Evolutionary conservation across 2,113 vertebrate genomes (phyloP), one percentile per base, ranked within the genome.

Genomic region (Serinus canaria): DNA sequence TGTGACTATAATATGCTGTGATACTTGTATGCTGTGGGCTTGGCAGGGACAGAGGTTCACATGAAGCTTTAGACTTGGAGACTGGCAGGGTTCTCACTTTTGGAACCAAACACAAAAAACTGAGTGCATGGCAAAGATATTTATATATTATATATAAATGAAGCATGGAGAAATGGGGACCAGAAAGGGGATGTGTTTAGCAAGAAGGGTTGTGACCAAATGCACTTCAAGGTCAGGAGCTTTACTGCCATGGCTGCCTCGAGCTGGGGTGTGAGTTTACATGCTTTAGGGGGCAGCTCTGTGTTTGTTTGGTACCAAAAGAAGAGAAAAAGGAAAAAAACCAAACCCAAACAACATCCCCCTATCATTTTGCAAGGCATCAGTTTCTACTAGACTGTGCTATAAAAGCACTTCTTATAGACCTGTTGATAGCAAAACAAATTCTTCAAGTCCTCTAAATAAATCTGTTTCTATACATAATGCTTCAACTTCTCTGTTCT

Each of bases 391-490:
- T 37, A 35, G 66, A 53, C 39, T 2, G 0, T n/a, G 30, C 68
- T 67, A 35, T 63, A 78, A 56, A 80, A 74, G 37, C 53, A 37
- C 47, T 70, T 37, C 72, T 77, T 73, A 78, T 49, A 81, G 60
- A 94, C 79, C 58, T 96, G 88, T 83, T 95, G 85, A 73, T 88
- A 90, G 78, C 50, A 83, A 79, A 94, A 63, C 55, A 88, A 74
- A 89, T 68, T 95, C 83, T 76, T 86, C 75, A 92, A 37, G 35
- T 83, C 56, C 25, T 90, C 72, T 77, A 86, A 88, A 90, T 90
- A 90, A 86, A 95, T 96, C 90, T 85, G 10, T 83, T 93, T 80
- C 80, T 87, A 91, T 84, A 91, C 46, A 79, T 46, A 86, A 86
- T 89, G 43, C 46, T 95, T 94, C 93, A 92, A 25, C 43, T 74